Percentiles rank a stretch among this genome's conserved stretches.
phyloP scores from a whole-genome alignment of 1,140 invertebrate genomes.

The Arctopsyche grandis region DNA sequence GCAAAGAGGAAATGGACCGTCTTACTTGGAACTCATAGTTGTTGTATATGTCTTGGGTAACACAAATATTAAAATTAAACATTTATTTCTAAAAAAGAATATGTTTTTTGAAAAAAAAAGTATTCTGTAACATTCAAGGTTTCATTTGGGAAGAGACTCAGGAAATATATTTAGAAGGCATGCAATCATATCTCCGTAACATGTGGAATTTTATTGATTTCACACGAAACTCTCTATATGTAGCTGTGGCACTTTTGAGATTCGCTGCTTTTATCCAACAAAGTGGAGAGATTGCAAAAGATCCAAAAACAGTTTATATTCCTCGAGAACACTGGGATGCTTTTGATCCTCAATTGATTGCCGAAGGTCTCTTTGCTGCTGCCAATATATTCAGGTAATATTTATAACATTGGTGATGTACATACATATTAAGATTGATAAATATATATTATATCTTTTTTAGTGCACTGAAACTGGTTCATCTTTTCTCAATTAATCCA shows the following conservation, averaged over 20 bases:
- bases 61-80: slow-evolving; percentile 46
- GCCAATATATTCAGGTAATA: slow-evolving; percentile 88
- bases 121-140: slow-evolving; percentile 65
- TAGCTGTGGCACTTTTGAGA: slow-evolving; percentile 80
- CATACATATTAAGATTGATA: not conserved
- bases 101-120: not conserved
- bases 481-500: slow-evolving; percentile 91
- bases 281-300: slow-evolving; percentile 70
- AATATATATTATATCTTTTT: slow-evolving; percentile 53
- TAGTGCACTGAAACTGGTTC: slow-evolving; percentile 87
- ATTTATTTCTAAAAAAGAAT: slow-evolving; percentile 1
- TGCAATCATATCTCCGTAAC: slow-evolving; percentile 85
- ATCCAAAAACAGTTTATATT: slow-evolving; percentile 76
- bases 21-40: slow-evolving; percentile 80
- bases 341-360: slow-evolving; percentile 93
- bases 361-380: slow-evolving; percentile 93
- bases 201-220: slow-evolving; percentile 98
- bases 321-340: slow-evolving; percentile 89
- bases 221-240: slow-evolving; percentile 86
- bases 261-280: slow-evolving; percentile 83
- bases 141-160: slow-evolving; percentile 93
- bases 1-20: slow-evolving; percentile 83
- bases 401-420: not conserved
- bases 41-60: slow-evolving; percentile 80
- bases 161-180: slow-evolving; percentile 86